phyloP scores from a whole-genome alignment of 2,888 invertebrate species.

The Drosophila falleni region DNA sequence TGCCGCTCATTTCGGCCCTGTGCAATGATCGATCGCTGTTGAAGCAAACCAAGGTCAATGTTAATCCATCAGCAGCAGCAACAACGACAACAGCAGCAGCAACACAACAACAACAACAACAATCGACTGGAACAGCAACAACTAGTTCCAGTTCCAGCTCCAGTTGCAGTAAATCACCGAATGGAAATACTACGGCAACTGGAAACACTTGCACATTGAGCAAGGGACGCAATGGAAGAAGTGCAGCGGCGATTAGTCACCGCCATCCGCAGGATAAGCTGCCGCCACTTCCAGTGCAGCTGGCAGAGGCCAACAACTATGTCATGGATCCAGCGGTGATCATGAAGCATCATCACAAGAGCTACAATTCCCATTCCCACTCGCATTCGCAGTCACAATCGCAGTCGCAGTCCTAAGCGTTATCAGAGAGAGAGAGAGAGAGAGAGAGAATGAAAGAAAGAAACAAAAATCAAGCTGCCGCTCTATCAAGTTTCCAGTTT shows the following conservation, averaged over 20 bases:
- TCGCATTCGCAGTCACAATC: conserved; percentile 23
- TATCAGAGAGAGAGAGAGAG: conserved; percentile 11
- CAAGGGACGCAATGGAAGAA: conserved; percentile 88
- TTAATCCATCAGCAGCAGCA: conserved; percentile 87
- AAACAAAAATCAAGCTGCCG: conserved; percentile 15
- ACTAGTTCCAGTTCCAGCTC: conserved; percentile 51
- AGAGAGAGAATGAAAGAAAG: conserved; percentile 1
- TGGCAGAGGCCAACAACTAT: conserved; percentile 90
- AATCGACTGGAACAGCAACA: conserved; percentile 58
- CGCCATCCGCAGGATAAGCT: conserved; percentile 92
- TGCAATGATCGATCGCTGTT: conserved; percentile 96
- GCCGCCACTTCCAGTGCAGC: conserved; percentile 88
- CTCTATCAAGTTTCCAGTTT: conserved; percentile 6
- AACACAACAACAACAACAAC: conserved; percentile 11
- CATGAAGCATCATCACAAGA: conserved; percentile 83
- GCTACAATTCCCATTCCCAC: conserved; percentile 82
- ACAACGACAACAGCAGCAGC: conserved; percentile 55
- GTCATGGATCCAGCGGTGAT: conserved; percentile 86
- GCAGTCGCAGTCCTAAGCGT: conserved; percentile 52
- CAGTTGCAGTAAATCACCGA: conserved; percentile 26
- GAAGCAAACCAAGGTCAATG: conserved; percentile 95
- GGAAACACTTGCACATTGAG: conserved; percentile 49
- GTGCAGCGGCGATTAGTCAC: conserved; percentile 87
- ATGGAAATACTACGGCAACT: neutral
- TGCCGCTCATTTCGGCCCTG: conserved; percentile 96